Conservation (phyloP, 53 echinoderm and acorn worm genomes). For the Pentamera pediparva region DNA sequence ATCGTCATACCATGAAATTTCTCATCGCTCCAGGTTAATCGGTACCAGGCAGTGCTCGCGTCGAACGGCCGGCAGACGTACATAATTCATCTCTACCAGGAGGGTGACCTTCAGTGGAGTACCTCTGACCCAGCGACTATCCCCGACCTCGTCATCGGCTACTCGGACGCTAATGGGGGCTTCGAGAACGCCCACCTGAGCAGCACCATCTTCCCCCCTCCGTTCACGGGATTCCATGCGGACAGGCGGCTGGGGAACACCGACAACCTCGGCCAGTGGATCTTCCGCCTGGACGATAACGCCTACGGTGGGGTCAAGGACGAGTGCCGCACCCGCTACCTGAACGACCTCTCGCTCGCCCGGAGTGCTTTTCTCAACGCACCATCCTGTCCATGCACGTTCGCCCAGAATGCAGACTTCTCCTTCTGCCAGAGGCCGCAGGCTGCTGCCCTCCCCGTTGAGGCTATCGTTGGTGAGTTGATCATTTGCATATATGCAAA, state of each 20-base stretch:
- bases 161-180: background rate
- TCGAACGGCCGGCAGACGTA: constrained; percentile 20
- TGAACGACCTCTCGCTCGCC: background rate
- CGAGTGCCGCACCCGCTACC: constrained; percentile 5
- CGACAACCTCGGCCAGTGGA: constrained; percentile 13
- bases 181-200: background rate
- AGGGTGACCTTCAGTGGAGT: constrained; percentile 17
- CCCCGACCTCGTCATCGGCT: constrained; percentile 1
- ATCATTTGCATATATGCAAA: too few relatives aligned
- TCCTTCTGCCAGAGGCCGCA: background rate
- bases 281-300: constrained; percentile 21
- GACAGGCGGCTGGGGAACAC: constrained; percentile 18
- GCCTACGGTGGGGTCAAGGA: background rate
- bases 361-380: background rate
- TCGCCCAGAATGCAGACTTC: background rate
- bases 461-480: constrained; percentile 10
- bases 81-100: constrained; percentile 6
- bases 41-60: constrained; percentile 2
- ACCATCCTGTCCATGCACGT: background rate
- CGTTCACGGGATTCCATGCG: background rate
- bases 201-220: background rate
- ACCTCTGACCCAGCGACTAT: too few relatives aligned
- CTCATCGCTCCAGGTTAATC: background rate
- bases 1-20: too few relatives aligned
- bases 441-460: background rate